Base-by-base conservation (phyloP, 2,888 invertebrate genomes). In the Ophioninae sp. region DNA sequence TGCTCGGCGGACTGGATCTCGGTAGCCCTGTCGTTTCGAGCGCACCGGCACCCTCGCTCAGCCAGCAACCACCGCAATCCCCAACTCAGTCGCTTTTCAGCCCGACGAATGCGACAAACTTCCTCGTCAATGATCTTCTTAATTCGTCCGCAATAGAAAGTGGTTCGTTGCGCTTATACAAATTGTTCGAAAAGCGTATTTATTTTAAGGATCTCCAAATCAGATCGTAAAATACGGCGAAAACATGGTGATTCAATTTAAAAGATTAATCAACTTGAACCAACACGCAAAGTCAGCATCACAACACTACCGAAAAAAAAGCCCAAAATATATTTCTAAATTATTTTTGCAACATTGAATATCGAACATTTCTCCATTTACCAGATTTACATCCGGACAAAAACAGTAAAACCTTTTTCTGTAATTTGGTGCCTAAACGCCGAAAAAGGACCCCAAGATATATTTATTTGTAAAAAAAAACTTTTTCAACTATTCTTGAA, bases 1-100 rank as follows among this genome's bases (percentile, higher is more conserved):
- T 99, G 75, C 94, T 99, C 56, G 98, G 96, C 87, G 96, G 96
- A 17, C 93, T 97, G 85, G 96, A 96, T 91, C 93, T 96, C 85
- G 94, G 94, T 58, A 88, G 94, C 65, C 89, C 94, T 2, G 86
- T 90, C 67, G 88, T 88, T 39, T 89, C 92, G 51, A 86, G 92
- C 17, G 76, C 86, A 22, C 83, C 90, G 44, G 85, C 89, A 61
- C 85, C 88, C 73, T 86, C 84, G 79, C 84, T 87, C 74, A 87
- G 89, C 56, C 89, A 75, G 20, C 74, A 90, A 61, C 91, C 92
- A 77, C 79, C 87, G 83, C 88, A 86, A 85, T 85, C 91, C 7
- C 77, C 90, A 61, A 86, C 87, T 22, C 91, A 91, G 83, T 73
- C 81, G 67, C 87, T 93, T 51, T 93, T 93, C 83, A 91, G 89